Base-by-base conservation (phyloP, 2,113 vertebrate species). In the Furnarius figulus region DNA sequence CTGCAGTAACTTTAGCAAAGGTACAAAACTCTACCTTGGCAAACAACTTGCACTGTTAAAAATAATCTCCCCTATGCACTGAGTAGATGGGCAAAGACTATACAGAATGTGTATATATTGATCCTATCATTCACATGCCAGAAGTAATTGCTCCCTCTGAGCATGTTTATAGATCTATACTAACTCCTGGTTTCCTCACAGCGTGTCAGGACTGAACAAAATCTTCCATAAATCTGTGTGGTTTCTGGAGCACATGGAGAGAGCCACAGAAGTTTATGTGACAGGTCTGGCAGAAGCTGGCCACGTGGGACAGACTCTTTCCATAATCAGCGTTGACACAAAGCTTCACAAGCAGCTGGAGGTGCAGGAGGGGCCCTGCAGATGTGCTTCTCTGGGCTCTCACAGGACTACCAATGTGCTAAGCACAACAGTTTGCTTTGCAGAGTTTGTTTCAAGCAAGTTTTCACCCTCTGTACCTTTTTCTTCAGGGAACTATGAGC, bases 131-230 rank as follows among this genome's bases (percentile, higher is more conserved):
- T 94, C 96, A 95, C 61, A 49, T 82, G 80, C 88, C 90, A 93
- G 85, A 92, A 93, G 50, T 93, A 96, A 95, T 96, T 94, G 72
- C 56, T 96, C 95, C 92, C 91, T 93, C 61, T 46, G 66, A 95
- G 89, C 76, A 18, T 61, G 63, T 95, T 92, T 91, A 93, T 87
- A 95, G 94, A 96, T 89, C 91, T 86, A 14, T 39, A 50, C 31
- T 94, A 86, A 85, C 53, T 86, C 66, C 75, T 90, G 67, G 14
- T 79, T 97, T 95, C 73, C 91, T 86, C 79, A 53, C 30, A 44
- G 21, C 17, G 56, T 72, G 61, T 80, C 73, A 93, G 76, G 50
- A 65, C 25, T 59, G 56, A 89, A 83, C 44, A 83, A 80, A 90
- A 62, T 61, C 68, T 92, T 78, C 82, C 63, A 46, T 52, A 72